Base-by-base conservation (phyloP, 1,140 invertebrate genomes). In the Microplitis demolitor region DNA sequence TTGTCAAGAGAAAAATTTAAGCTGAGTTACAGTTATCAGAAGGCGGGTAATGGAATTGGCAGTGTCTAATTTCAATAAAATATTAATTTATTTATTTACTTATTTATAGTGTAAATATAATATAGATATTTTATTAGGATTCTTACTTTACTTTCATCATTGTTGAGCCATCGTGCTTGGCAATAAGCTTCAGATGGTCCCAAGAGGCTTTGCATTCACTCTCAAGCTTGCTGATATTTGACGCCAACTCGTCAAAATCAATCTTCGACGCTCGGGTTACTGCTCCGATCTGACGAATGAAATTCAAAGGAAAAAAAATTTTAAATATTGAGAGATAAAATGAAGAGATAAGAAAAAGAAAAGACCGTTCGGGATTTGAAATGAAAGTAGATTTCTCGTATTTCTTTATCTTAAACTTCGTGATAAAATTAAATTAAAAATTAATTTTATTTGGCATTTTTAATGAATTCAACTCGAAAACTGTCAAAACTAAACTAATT, bases 191-290 rank as follows among this genome's bases (percentile, higher is more conserved):
- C 74, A 99, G 90, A 85, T 99, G 95, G 85, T 99, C 97, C 95
- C 97, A 99, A 0, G 96, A 98, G 9, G 94, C 92, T 85, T 99
- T 99, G 87, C 98, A 99, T 83, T 99, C 98, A 24, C 90, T 89
- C 87, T 99, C 97, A 80, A 99, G 90, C 81, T 95, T 95, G 39
- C 90, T 88, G 14, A 99, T 91, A 83, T 96, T 99, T 58, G 92
- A 87, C 4, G 91, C 89, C n/a, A 97, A 86, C 76, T 97, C 93
- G 73, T 96, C 94, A 83, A 96, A 98, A 84, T 98, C 96, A 3
- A 97, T 93, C 85, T 96, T 94, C 1, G 97, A 97, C 68, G 97
- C 97, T 80, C 98, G 88, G 0, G 96, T 97, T 37, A 98, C 94
- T 8, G 96, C 92, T 51, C 96, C 96, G 77, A 97, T 95, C 93